Evolutionary conservation across 2,888 invertebrate species (phyloP), one percentile per base, ranked within the genome.

Genomic region (Resseliella maxima): DNA sequence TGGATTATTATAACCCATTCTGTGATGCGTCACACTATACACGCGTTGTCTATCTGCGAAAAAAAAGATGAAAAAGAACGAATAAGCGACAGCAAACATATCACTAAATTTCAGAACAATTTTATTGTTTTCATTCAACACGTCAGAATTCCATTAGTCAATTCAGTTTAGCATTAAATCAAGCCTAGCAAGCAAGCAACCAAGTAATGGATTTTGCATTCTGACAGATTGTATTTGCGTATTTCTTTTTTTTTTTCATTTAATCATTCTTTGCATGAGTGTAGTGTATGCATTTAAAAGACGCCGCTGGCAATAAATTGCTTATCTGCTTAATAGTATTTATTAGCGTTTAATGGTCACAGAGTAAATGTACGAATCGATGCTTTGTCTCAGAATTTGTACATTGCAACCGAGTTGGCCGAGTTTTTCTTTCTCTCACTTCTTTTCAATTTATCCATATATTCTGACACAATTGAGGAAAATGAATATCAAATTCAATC

Each of bases 1-100:
- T 83, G 83, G 83, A 83, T 83, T 83, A 83, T 83, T 83, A 24
- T 83, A 83, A 38, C 83, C 83, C 83, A 83, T 83, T 72, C 36
- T 72, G 72, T 50, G 6, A 35, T 35, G 18, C 72, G 36, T 72
- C 35, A n/a, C n/a, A 35, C 35, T 72, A 36, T 72, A 35, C 24
- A 64, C 15, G 36, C 24, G 24, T 64, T 15, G 36, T 81, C 21
- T 81, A 81, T 50, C 21, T 50, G 10, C 41, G 41, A 64, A 6
- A 24, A 15, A 64, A 64, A 64, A 54, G n/a, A n/a, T 46, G 15
- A 15, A 46, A 46, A 46, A 64, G 8, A 27, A 64, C 64, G 15
- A 15, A 27, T 21, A n/a, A 6, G 18, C 54, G 18, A 54, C n/a
- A 54, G 18, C 5, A n/a, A 54, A 54, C 18, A n/a, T 5, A 18